Conservation (phyloP, 1,140 invertebrate species). For the Eueides isabella region DNA sequence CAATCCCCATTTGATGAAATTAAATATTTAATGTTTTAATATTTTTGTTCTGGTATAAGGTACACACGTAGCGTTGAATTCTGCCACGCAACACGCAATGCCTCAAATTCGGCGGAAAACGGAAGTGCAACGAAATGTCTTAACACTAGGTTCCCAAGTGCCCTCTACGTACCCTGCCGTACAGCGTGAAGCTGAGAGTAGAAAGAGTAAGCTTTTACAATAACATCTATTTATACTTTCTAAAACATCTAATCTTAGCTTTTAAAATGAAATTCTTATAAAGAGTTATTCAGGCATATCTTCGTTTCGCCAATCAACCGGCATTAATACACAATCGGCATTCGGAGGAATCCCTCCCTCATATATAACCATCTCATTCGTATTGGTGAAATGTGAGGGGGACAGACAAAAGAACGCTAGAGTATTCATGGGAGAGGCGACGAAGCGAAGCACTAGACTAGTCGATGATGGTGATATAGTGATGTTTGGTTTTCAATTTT, state of each 20-base stretch:
- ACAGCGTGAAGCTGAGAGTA: too few species aligned
- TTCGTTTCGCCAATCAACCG: constrained; percentile 46
- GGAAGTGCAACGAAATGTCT: too few species aligned
- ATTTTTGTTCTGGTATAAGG: too few species aligned
- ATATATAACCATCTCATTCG: constrained; percentile 47
- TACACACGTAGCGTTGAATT: too few species aligned
- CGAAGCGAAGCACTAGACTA: constrained; percentile 70
- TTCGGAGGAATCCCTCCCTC: constrained; percentile 47
- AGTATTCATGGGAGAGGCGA: constrained; percentile 71
- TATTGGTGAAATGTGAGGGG: constrained; percentile 50
- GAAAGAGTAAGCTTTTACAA: too few species aligned
- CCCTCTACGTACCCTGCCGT: too few species aligned
- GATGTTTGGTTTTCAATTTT: constrained; percentile 25
- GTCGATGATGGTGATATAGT: constrained; percentile 71
- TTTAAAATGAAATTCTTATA: constrained; percentile 18
- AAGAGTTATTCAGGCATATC: constrained; percentile 31
- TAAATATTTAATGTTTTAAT: too few species aligned
- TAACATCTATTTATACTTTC: not conserved
- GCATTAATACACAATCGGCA: constrained; percentile 54
- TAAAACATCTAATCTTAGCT: not conserved
- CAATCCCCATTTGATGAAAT: too few species aligned
- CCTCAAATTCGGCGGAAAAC: too few species aligned
- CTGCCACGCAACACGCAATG: too few species aligned
- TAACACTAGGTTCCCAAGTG: too few species aligned
- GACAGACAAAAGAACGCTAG: constrained; percentile 69